A percentile compares a stretch with the other conserved stretches of the same genome.
Conservation (phyloP, 1,140 invertebrate genomes). For the Myzus persicae region DNA sequence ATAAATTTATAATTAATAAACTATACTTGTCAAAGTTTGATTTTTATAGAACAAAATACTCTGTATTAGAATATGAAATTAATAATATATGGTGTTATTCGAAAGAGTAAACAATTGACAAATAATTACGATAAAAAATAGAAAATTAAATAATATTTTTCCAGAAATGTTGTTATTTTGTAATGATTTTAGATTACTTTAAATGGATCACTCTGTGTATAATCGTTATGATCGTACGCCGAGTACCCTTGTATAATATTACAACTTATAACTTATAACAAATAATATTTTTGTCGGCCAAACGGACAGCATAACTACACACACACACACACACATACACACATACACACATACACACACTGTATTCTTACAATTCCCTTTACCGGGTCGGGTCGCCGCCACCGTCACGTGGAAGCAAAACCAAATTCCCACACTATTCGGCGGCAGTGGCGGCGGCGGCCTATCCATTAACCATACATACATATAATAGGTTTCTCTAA, state of each 20-base stretch:
- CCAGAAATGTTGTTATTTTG: neutral
- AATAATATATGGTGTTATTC: neutral
- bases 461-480: conserved; percentile 18
- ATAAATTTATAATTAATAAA: too few relatives aligned
- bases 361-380: neutral
- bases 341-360: neutral
- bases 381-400: neutral
- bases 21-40: neutral
- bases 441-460: neutral
- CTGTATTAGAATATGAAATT: neutral
- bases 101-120: neutral
- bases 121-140: neutral
- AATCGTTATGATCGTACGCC: neutral
- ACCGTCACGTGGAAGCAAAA: neutral
- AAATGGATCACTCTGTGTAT: neutral
- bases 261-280: neutral
- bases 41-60: neutral
- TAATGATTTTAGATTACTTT: neutral
- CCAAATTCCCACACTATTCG: conserved; percentile 32
- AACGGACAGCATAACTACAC: conserved; percentile 20
- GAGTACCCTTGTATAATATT: neutral
- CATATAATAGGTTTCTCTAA: conserved; percentile 3
- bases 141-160: neutral
- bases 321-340: neutral
- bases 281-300: conserved; percentile 9